Evolutionary conservation across 1,140 invertebrate species (phyloP).

Genomic region (Ceratina calcarata): DNA sequence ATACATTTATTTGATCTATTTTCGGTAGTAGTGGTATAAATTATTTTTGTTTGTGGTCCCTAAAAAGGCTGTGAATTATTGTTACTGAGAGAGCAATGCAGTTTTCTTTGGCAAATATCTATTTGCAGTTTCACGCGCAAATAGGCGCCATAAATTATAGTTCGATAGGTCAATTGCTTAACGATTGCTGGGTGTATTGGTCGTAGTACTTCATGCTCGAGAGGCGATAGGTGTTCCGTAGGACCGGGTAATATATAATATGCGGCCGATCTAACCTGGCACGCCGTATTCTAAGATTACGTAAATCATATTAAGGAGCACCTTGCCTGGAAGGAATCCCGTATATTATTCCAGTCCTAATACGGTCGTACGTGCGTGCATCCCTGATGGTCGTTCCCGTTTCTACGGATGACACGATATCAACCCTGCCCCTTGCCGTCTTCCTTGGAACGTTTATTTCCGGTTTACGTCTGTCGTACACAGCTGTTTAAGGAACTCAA

Average conservation of each 20-base stretch:
- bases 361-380: conserved; percentile 79
- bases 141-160: conserved; percentile 2
- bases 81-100: too few relatives aligned
- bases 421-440: conserved; percentile 68
- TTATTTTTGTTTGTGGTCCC: neutral
- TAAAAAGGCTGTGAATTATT: too few relatives aligned
- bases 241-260: conserved; percentile 64
- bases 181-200: neutral
- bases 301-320: conserved; percentile 78
- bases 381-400: conserved; percentile 67
- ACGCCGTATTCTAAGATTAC: conserved; percentile 76
- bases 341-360: conserved; percentile 78
- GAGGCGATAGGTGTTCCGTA: conserved; percentile 33
- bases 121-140: neutral
- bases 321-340: conserved; percentile 70
- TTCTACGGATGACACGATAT: conserved; percentile 73
- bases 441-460: conserved; percentile 73
- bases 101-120: conserved; percentile 3
- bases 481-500: conserved; percentile 22
- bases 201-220: neutral
- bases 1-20: neutral
- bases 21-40: neutral
- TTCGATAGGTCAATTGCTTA: conserved; percentile 1
- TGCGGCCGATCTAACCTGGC: conserved; percentile 72
- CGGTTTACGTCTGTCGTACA: conserved; percentile 68